phyloP scores from a whole-genome alignment of 2,113 vertebrate species.

The cattle (Bos taurus) region DNA sequence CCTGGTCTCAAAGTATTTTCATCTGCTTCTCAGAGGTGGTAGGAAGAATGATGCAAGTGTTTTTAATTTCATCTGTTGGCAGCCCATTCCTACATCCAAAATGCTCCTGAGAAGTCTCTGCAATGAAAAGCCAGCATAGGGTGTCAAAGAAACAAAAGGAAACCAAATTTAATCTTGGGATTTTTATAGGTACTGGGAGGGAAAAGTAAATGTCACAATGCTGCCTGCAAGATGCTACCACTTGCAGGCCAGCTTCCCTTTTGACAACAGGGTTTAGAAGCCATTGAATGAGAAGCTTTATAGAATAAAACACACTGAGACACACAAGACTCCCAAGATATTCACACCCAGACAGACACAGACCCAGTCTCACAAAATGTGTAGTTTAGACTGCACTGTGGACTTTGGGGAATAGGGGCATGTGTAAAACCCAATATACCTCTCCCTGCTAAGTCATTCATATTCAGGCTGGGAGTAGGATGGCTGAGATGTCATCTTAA shows the following conservation, averaged over 20 bases:
- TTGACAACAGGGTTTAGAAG: constrained; percentile 15
- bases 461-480: neutral
- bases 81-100: constrained; percentile 41
- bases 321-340: neutral
- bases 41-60: constrained; percentile 37
- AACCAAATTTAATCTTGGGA: constrained; percentile 54
- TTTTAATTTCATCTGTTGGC: constrained; percentile 47
- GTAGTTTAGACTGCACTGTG: neutral
- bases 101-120: constrained; percentile 36
- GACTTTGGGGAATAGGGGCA: neutral
- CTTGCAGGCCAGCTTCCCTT: constrained; percentile 32
- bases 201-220: constrained; percentile 56
- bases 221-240: constrained; percentile 55
- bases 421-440: neutral
- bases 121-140: constrained; percentile 38
- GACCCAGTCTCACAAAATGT: neutral
- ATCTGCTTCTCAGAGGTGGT: constrained; percentile 12
- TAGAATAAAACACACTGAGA: neutral
- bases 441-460: neutral
- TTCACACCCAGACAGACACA: neutral
- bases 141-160: constrained; percentile 64
- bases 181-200: constrained; percentile 44
- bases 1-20: constrained; percentile 28
- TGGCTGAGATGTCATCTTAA: neutral
- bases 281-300: neutral